Evolutionary conservation across 2,113 vertebrate genomes (phyloP), one percentile per base, ranked within the genome.

Genomic region (Neolamprologus fasciatus): DNA sequence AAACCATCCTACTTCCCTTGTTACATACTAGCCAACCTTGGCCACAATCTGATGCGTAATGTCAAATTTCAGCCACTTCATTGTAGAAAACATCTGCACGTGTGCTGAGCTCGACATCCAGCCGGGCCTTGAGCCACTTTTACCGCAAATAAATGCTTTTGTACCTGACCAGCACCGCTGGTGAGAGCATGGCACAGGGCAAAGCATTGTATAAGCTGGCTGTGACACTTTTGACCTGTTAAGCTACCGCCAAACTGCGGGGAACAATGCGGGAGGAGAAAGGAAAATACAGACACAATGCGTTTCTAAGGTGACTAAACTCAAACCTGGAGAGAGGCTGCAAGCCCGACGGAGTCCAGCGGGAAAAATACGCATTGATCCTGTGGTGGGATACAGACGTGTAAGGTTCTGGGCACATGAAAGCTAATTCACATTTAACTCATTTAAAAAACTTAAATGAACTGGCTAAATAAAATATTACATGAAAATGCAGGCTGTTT

Each of bases 291-390:
- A 78, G 23, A 82, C 87, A 92, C 89, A 94, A 92, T 87, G 79
- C 71, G 94, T 95, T 94, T 93, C 94, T 90, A 92, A 84, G 92
- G 93, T 80, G 87, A 95, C 91, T 9, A 8, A 94, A 87, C 51
- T 73, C 89, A 87, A 94, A 92, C 83, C 80, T 28, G 28, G 21
- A 37, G 55, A 80, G 33, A 86, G 85, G 82, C 71, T 82, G 71
- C 53, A 31, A 85, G 83, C 47, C 81, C 11, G 57, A 73, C 55
- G 4, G 58, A 58, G 83, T 50, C 45, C 58, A 73, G 93, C 89
- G 91, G 89, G 86, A 92, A 21, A 28, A 11, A 47, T 21, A 26
- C 4, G 54, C 16, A 26, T 16, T 47, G 12, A 5, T 73, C 8
- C 50, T 54, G 42, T 11, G 57, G 47, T 47, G 47, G n/a, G 68